Conservation (phyloP, 2,797 vertebrate genomes). For the Parauchenoglanis punctatus region DNA sequence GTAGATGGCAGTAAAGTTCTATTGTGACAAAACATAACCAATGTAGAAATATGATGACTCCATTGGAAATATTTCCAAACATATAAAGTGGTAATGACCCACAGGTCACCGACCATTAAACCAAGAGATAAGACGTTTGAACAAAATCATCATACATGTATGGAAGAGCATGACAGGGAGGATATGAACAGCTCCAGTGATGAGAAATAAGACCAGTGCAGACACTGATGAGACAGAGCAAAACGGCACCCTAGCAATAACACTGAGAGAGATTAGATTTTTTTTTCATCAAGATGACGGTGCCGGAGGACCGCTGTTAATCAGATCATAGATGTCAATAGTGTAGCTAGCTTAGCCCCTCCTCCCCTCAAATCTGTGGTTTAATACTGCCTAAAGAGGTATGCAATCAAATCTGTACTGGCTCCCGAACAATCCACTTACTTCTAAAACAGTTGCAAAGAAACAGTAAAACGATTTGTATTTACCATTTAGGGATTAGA, state of each 20-base stretch:
- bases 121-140: background rate
- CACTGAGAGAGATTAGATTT: slow-evolving; percentile 10
- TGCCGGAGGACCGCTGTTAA: background rate
- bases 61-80: too few relatives aligned
- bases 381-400: background rate
- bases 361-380: background rate
- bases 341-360: background rate
- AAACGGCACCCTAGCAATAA: slow-evolving; percentile 7
- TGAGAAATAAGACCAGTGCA: background rate
- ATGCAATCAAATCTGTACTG: background rate
- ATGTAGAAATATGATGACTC: too few relatives aligned
- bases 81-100: background rate
- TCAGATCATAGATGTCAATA: slow-evolving; percentile 17
- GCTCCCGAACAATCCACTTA: background rate
- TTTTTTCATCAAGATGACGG: slow-evolving; percentile 5
- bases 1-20: too few relatives aligned
- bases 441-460: background rate
- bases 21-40: too few relatives aligned
- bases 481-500: background rate
- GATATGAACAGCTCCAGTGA: background rate
- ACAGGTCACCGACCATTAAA: background rate
- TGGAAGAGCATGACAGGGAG: slow-evolving; percentile 2
- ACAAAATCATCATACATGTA: background rate
- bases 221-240: background rate
- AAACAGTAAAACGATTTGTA: background rate